Base-by-base conservation (phyloP, 2,888 invertebrate genomes). In the Sacculina carcini region DNA sequence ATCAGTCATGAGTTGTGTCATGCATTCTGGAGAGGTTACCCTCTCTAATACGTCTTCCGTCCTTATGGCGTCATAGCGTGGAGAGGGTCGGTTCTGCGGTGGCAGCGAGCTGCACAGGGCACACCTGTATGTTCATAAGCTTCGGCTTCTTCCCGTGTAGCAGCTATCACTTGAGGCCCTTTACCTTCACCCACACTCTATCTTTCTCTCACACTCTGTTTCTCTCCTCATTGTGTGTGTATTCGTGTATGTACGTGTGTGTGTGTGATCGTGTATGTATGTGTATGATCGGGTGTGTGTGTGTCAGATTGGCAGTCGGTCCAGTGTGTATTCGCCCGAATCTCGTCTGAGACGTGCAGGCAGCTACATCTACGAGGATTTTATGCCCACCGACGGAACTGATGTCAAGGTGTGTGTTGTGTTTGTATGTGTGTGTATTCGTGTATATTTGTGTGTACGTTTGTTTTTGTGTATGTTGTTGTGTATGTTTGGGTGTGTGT, bases 321-420 rank as follows among this genome's bases (percentile, higher is more conserved):
- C 94, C 69, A 96, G 94, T 67, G 92, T 96, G 53, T 99, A 99
- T 67, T 94, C 92, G 1, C 87, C 90, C 7, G 89, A 90, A 67
- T 90, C 89, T 42, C 75, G 89, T 61, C 89, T 99, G 7, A 73
- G 98, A 51, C 92, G 89, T 69, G 86, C 86, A 48, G 98, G 98
- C 42, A 94, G 92, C 12, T 99, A 86, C 67, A 94, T 99, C 64
- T 99, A 99, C 66, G 98, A 99, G 73, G 96, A 99, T 68, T 99
- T 99, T 67, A 98, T 99, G 92, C 96, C 96, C 6, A 98, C 98
- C 34, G 98, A 98, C 73, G 98, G 98, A 5, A 74, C 76, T 5
- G 77, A 77, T 66, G 75, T 78, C 3, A 77, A 77, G 67, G 75
- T 73, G 58, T 54, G 54, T 36, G 14, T 7, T 14, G 7, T 10